These are phyloP conservation scores for Pseudomyrmex cubaensis DNA, from an alignment of 1,140 invertebrate genomes.

Conservation along the genomic window DNA sequence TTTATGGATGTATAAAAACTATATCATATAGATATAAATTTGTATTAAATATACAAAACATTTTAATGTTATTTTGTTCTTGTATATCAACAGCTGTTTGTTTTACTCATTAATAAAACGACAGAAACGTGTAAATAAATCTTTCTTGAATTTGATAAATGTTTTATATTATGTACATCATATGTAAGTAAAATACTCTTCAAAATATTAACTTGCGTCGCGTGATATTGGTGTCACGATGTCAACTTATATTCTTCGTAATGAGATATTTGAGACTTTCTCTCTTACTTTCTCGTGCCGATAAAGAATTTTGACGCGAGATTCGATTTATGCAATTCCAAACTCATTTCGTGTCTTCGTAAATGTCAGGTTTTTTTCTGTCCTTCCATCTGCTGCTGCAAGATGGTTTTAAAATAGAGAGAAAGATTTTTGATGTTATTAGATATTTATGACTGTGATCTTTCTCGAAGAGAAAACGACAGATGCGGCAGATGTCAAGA, in stretches of 20 bases:
- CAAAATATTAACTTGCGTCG: background rate
- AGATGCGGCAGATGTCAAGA: too few relatives aligned
- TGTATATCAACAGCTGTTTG: too few relatives aligned
- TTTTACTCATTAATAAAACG: too few relatives aligned
- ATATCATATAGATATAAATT: too few relatives aligned
- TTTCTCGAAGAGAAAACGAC: too few relatives aligned
- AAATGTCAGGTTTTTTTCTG: slow-evolving; percentile 2
- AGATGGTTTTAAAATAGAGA: background rate
- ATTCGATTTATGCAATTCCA: background rate
- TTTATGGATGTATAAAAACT: too few relatives aligned
- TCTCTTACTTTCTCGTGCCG: slow-evolving; percentile 9
- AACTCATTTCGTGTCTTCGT: background rate
- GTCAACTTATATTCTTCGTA: slow-evolving; percentile 16
- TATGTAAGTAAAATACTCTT: slow-evolving; percentile 5
- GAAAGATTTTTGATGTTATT: too few relatives aligned
- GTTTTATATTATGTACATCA: background rate
- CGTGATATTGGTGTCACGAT: slow-evolving; percentile 17
- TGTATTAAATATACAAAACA: too few relatives aligned
- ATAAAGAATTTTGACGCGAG: too few relatives aligned
- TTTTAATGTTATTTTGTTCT: too few relatives aligned
- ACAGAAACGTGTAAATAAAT: background rate
- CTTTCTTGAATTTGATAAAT: background rate
- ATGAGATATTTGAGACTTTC: slow-evolving; percentile 28
- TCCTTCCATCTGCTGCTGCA: background rate
- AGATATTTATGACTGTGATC: too few relatives aligned